A percentile compares a stretch with the other conserved stretches of the same genome.
Evolutionary conservation across 2,797 vertebrate genomes (phyloP).

Genomic region (Acipenser ruthenus): DNA sequence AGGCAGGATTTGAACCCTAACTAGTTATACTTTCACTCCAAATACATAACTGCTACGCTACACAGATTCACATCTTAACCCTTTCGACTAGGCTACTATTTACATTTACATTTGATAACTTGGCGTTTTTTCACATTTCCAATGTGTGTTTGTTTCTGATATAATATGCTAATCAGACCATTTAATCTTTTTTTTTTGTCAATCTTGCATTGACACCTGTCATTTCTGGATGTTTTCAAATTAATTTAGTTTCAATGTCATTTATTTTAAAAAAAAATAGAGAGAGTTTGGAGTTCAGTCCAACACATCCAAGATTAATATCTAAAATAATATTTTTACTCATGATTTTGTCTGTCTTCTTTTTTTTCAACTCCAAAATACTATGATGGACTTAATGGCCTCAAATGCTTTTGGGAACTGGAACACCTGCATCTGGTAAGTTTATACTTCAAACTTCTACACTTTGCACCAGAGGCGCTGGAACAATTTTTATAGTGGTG

Average conservation of each 20-base stretch:
- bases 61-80: too few relatives aligned
- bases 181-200: not conserved
- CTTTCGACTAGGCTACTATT: too few relatives aligned
- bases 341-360: constrained; percentile 6
- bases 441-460: constrained; percentile 9
- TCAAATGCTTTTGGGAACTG: constrained; percentile 5
- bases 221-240: constrained; percentile 8
- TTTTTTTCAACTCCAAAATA: constrained; percentile 2
- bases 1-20: too few relatives aligned
- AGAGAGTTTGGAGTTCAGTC: not conserved
- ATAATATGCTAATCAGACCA: constrained; percentile 16
- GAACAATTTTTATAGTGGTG: not conserved
- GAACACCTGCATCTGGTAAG: constrained; percentile 12
- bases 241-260: not conserved
- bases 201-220: not conserved
- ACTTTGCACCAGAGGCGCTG: not conserved
- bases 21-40: too few relatives aligned
- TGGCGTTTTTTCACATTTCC: too few relatives aligned
- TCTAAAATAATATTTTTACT: not conserved
- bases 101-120: too few relatives aligned
- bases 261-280: not conserved
- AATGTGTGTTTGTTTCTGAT: too few relatives aligned
- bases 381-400: constrained; percentile 16
- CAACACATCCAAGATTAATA: not conserved
- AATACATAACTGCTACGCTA: too few relatives aligned